Base-by-base conservation (phyloP, 2,113 vertebrate genomes). In the Donacobius atricapilla region DNA sequence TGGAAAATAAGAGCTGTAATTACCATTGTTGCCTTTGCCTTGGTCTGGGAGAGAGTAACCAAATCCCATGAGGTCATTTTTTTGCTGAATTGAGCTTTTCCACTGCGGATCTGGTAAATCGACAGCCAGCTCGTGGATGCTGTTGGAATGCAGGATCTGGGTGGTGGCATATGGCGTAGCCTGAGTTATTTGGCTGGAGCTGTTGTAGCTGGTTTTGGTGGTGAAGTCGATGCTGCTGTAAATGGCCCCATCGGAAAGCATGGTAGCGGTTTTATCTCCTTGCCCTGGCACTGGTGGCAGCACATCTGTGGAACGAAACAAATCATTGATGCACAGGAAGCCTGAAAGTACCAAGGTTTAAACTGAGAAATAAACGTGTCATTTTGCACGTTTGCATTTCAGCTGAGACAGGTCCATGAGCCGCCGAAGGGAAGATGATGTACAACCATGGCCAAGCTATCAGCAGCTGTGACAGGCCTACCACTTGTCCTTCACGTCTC, bases 201-300 rank as follows among this genome's bases (percentile, higher is more conserved):
- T 99, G 97, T 99, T 99, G 97, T 99, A 99, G 93, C 98, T 99
- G 64, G 98, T 98, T 98, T 99, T 99, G 35, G 99, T 99, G 69
- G 99, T 99, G 96, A 99, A 99, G 97, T 99, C 99, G 69, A 99
- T 99, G 98, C 99, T 99, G 97, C 99, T 99, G 96, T 99, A 99
- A 98, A 99, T 99, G 97, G 99, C 99, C 93, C 99, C 99, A 61
- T 99, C 99, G 1, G 99, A 99, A 58, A 99, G 98, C 99, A 99
- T 99, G 8, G 99, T 99, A 69, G 99, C 99, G 0, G 98, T 99
- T 97, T 99, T 99, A 96, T 99, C 99, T 50, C 98, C 98, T 96
- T 99, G 99, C 78, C 98, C 98, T 57, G 98, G 98, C 92, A 98
- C 97, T 15, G 97, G 97, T 51, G 99, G 98, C 95, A 99, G 97